A percentile compares a stretch with the other conserved stretches of the same genome.
phyloP scores from a whole-genome alignment of 2,113 vertebrate species.

The Periophthalmodon schlosseri region DNA sequence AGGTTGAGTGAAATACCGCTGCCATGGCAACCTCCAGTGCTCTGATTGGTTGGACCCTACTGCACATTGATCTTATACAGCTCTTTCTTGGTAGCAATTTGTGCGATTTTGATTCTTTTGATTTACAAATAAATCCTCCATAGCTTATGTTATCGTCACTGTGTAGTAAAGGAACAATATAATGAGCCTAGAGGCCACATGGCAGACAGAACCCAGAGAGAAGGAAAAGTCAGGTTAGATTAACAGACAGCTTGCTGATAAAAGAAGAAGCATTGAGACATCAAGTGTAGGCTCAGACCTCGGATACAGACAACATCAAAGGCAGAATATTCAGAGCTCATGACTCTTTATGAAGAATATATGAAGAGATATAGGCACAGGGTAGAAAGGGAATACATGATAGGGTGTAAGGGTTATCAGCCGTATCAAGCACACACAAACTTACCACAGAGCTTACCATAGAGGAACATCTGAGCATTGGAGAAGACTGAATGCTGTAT shows the following conservation, averaged over 20 bases:
- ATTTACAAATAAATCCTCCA: not conserved
- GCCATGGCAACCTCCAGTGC: constrained; percentile 49
- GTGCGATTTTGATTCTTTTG: not conserved
- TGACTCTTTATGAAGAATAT: constrained; percentile 56
- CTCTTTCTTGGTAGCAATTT: constrained; percentile 3
- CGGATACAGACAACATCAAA: constrained; percentile 66
- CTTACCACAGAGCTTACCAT: constrained; percentile 49
- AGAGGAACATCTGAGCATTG: constrained; percentile 8
- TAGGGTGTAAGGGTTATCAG: constrained; percentile 43
- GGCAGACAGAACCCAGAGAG: constrained; percentile 41
- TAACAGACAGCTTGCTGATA: constrained; percentile 52
- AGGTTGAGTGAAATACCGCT: constrained; percentile 29
- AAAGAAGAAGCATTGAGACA: constrained; percentile 65
- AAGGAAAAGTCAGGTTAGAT: constrained; percentile 54
- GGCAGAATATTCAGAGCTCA: constrained; percentile 61
- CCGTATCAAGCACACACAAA: constrained; percentile 48
- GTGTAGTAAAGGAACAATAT: constrained; percentile 7
- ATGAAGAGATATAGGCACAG: constrained; percentile 28
- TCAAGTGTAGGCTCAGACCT: constrained; percentile 55
- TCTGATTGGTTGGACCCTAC: constrained; percentile 20
- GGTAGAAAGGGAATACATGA: constrained; percentile 54
- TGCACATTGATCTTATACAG: not conserved
- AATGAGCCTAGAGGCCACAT: constrained; percentile 7
- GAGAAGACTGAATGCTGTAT: constrained; percentile 4
- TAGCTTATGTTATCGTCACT: constrained; percentile 7